Base-by-base conservation (phyloP, 2,888 invertebrate species). In the Sinopyrophorus schimmeli region DNA sequence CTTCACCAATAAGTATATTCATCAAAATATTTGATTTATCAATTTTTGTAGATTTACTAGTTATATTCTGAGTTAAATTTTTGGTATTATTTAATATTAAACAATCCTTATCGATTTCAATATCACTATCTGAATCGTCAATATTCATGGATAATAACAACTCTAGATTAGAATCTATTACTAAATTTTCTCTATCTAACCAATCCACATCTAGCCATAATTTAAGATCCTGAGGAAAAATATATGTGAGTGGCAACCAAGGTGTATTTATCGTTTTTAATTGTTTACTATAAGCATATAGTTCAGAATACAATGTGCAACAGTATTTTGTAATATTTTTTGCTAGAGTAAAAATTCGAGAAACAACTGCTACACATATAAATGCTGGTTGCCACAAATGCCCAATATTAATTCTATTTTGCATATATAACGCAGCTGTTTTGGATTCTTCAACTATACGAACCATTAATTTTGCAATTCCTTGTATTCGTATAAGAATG, bases 361-460 rank as follows among this genome's bases (percentile, higher is more conserved):
- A 74, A n/a, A 74, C 58, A 23, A 75, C 57, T 1, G 71, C 65
- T 54, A 71, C 75, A 35, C 70, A 67, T 9, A 76, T 62, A 5
- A 73, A 38, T 3, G 71, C 70, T 18, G 73, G 50, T 26, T 65
- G 66, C 77, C 77, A 78, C 23, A 74, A 71, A 51, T 78, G 77
- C 2, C 77, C 78, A 5, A 70, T 53, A 15, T 41, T 53, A 3
- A 78, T 63, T 57, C 75, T 68, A 12, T 63, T 50, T 40, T 69
- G 66, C 24, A 76, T 64, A 55, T 69, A 66, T 35, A 60, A 49
- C 2, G 69, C 76, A 31, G 74, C 66, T 10, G 60, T 49, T 43
- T 58, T 62, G 1, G 75, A 68, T 2, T 66, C 65, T 17, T 69
- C 66, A 39, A 74, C 70, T n/a, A 74, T 54, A 18, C 72, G 64